phyloP scores from a whole-genome alignment of 2,113 vertebrate species.

The Nasalis larvatus region DNA sequence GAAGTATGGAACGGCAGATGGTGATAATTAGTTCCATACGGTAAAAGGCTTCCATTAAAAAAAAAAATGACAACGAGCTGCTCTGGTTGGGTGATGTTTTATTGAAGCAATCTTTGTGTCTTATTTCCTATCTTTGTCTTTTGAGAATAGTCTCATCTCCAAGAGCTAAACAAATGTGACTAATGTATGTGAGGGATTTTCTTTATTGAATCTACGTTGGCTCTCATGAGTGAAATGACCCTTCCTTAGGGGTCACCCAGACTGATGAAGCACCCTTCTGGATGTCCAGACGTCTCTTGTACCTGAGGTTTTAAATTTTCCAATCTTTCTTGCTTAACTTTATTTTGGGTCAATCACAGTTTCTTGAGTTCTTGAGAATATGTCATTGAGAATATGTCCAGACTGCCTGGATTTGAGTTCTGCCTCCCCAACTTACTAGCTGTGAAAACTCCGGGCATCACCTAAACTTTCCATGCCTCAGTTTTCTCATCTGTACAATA shows the following conservation, averaged over 20 bases:
- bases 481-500: neutral
- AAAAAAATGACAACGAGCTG: constrained; percentile 54
- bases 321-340: neutral
- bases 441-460: neutral
- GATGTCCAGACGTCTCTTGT: neutral
- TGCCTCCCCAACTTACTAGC: neutral
- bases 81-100: constrained; percentile 76
- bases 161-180: neutral
- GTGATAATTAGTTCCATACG: constrained; percentile 93
- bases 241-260: neutral
- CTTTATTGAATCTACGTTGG: neutral
- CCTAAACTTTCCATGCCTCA: neutral
- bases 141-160: neutral
- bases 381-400: neutral
- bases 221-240: neutral
- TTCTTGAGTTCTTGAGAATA: neutral
- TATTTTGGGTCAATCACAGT: neutral
- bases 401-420: neutral
- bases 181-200: neutral
- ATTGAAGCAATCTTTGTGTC: constrained; percentile 75
- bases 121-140: constrained; percentile 23
- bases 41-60: constrained; percentile 79
- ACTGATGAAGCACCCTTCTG: neutral
- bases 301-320: neutral
- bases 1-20: constrained; percentile 93